Evolutionary conservation across 2,113 vertebrate genomes (phyloP).

Genomic region (Nerophis ophidion): DNA sequence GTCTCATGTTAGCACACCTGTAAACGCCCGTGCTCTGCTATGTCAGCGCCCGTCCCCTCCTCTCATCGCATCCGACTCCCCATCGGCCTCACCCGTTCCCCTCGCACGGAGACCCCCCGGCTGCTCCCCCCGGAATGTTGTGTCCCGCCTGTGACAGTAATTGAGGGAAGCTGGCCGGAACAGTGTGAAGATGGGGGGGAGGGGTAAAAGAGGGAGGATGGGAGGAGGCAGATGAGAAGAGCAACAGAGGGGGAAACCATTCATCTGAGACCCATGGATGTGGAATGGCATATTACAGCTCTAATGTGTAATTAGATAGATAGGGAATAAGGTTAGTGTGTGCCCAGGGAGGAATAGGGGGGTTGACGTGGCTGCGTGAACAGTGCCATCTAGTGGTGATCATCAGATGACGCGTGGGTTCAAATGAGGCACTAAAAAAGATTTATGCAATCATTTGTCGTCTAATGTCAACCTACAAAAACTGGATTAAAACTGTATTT

Average conservation of each 20-base stretch:
- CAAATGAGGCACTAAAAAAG: slow-evolving; percentile 43
- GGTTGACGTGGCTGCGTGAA: slow-evolving; percentile 40
- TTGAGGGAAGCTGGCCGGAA: slow-evolving; percentile 75
- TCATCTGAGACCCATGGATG: slow-evolving; percentile 72
- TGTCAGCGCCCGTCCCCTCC: slow-evolving; percentile 53
- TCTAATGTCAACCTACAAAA: too few relatives aligned
- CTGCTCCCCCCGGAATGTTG: slow-evolving; percentile 49
- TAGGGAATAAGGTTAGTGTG: slow-evolving; percentile 67
- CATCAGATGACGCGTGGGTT: not conserved
- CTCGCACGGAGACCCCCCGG: slow-evolving; percentile 26
- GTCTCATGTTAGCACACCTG: slow-evolving; percentile 50
- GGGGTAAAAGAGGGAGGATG: slow-evolving; percentile 25
- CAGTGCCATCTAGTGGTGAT: slow-evolving; percentile 66
- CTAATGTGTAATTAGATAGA: slow-evolving; percentile 78
- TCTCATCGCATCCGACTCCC: slow-evolving; percentile 35
- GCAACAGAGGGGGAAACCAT: slow-evolving; percentile 58
- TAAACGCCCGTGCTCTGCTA: slow-evolving; percentile 47
- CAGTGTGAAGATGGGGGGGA: slow-evolving; percentile 56
- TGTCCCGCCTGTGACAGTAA: slow-evolving; percentile 68
- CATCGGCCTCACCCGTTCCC: not conserved
- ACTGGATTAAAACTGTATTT: too few relatives aligned
- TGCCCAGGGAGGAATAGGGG: slow-evolving; percentile 29
- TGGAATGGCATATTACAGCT: slow-evolving; percentile 74
- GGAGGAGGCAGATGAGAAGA: slow-evolving; percentile 46
- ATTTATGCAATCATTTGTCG: slow-evolving; percentile 29